Percentiles rank a stretch among this genome's conserved stretches.
Evolutionary conservation across 2,113 vertebrate genomes (phyloP).

Genomic region (Fregetta grallaria): DNA sequence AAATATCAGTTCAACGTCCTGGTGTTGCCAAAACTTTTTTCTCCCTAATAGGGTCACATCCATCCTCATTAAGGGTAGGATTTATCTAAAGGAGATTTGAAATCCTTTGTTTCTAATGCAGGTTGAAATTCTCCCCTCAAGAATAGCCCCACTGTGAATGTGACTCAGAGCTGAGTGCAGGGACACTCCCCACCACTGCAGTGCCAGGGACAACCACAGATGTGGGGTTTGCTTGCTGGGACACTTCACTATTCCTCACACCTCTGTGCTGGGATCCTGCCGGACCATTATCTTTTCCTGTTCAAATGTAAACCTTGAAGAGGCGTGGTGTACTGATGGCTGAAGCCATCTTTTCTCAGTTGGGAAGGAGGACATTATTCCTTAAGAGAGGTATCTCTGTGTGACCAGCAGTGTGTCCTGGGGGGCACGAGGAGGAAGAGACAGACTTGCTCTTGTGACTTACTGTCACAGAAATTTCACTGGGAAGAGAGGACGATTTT

Average conservation of each 20-base stretch:
- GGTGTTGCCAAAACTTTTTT: background rate
- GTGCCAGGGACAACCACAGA: background rate
- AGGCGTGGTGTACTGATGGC: background rate
- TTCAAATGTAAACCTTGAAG: background rate
- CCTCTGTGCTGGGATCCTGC: background rate
- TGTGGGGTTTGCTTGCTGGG: background rate
- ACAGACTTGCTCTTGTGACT: background rate
- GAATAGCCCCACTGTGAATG: background rate
- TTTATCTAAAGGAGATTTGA: background rate
- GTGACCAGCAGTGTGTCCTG: background rate
- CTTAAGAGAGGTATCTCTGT: background rate
- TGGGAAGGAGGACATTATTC: background rate
- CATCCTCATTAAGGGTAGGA: background rate
- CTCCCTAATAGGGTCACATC: background rate
- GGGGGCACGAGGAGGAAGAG: background rate
- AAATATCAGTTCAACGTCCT: background rate
- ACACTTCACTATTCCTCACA: background rate
- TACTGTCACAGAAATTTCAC: background rate
- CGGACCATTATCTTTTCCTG: background rate
- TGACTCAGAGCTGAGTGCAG: background rate
- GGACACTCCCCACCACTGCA: rapidly evolving
- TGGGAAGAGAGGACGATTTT: background rate
- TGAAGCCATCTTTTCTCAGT: background rate
- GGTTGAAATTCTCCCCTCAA: background rate
- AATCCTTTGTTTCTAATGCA: background rate